Base-by-base conservation (phyloP, 2,888 invertebrate species). In the Hydriomena furcata region DNA sequence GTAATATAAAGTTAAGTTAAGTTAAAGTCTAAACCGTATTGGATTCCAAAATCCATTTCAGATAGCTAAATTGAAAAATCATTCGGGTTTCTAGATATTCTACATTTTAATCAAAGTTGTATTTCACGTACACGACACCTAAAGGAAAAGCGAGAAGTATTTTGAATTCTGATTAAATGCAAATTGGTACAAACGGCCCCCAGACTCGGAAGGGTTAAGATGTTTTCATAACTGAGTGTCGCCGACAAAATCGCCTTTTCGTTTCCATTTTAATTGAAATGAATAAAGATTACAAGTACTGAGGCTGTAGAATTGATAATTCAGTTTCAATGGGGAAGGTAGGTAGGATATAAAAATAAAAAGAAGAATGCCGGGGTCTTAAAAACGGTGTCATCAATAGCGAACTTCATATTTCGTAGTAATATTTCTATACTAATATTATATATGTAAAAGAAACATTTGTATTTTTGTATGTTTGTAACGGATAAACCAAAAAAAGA, bases 211-310 rank as follows among this genome's bases (percentile, higher is more conserved):
- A 81, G 86, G 86, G 87, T 83, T 82, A 82, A 83, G 84, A 80
- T 88, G 87, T 87, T 88, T 80, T 85, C 72, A 72, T 79, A 86
- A 76, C 80, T 68, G 80, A 88, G 88, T 87, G 86, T 79, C 68
- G 68, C 65, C 62, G 54, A 41, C 55, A 57, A 38, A 64, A 63
- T 61, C 60, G 60, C 62, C 60, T 65, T 58, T 65, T 59, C 58
- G 58, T 63, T 63, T 56, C 56, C 54, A 59, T 63, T 61, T 65
- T 61, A 65, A 61, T 65, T 60, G 52, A 59, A 65, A 65, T 61
- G 58, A 62, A 59, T 61, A 61, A 59, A 63, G 63, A 65, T 62
- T 62, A 62, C 60, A 54, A 62, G 54, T 52, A 51, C 50, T 59
- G 52, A 53, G 58, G 53, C 52, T 52, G 52, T 57, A 52, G 55